Percentiles rank a stretch among this genome's conserved stretches.
Conservation (phyloP, 2,888 invertebrate genomes). For the Polietes domitor region DNA sequence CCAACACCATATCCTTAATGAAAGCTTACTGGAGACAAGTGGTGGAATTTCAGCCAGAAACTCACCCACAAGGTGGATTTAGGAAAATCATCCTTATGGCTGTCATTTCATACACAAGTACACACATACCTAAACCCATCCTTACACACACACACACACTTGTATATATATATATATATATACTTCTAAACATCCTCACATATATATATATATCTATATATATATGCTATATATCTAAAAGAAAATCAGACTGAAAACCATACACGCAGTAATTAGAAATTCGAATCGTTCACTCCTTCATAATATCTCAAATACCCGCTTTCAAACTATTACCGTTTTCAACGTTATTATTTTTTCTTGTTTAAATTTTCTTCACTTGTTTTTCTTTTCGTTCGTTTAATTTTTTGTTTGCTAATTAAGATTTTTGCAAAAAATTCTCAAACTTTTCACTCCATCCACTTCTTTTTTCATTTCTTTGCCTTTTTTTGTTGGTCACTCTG, state of each 20-base stretch:
- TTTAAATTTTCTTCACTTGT: conserved; percentile 1
- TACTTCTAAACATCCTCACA: neutral
- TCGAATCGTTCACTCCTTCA: neutral
- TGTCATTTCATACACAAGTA: conserved; percentile 5
- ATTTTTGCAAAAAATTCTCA: neutral
- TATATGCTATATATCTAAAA: conserved; percentile 15
- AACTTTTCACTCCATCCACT: conserved; percentile 11
- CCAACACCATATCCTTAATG: conserved; percentile 58
- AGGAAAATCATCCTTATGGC: conserved; percentile 18
- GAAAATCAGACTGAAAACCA: conserved; percentile 22
- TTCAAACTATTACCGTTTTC: conserved; percentile 10
- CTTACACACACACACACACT: conserved; percentile 12
- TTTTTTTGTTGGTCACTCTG: neutral
- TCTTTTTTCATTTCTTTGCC: no score
- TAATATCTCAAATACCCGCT: neutral
- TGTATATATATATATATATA: neutral
- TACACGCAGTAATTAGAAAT: neutral
- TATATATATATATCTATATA: neutral
- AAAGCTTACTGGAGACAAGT: conserved; percentile 31
- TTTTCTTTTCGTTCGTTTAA: neutral
- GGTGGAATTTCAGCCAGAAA: conserved; percentile 10
- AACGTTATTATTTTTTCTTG: conserved; percentile 23
- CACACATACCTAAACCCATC: conserved; percentile 10
- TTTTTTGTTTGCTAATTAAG: conserved; percentile 32
- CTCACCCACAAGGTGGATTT: conserved; percentile 46